Conservation (phyloP, 2,113 vertebrate genomes). For the Tyrannus savana region DNA sequence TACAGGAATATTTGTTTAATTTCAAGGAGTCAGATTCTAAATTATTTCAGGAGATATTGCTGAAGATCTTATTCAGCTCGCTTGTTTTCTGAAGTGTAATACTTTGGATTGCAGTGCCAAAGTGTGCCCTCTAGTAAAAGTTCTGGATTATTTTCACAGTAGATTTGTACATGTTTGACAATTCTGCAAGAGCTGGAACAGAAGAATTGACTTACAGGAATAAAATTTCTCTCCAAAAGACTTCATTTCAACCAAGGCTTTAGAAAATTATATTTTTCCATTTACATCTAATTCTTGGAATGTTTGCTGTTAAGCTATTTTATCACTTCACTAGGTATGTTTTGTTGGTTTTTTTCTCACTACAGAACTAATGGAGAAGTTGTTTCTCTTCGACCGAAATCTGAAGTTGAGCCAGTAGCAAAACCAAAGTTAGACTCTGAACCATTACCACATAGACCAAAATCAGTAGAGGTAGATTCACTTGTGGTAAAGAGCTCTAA, state of each 20-base stretch:
- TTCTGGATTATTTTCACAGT: background rate
- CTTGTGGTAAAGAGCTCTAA: slow-evolving; percentile 68
- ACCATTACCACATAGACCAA: slow-evolving; percentile 80
- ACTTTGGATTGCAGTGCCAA: background rate
- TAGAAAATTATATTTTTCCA: background rate
- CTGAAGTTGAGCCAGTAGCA: slow-evolving; percentile 81
- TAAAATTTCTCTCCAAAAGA: background rate
- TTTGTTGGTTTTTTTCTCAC: background rate
- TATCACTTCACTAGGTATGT: background rate
- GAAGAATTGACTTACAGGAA: background rate
- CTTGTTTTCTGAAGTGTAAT: background rate
- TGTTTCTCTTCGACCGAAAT: slow-evolving; percentile 82
- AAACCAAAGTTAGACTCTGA: slow-evolving; percentile 82
- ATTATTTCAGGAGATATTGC: background rate
- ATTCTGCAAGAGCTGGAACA: background rate
- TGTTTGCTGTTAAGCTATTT: background rate
- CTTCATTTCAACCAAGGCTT: background rate
- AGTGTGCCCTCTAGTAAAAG: background rate
- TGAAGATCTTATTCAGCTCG: background rate
- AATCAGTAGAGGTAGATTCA: slow-evolving; percentile 81
- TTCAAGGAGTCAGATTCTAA: background rate
- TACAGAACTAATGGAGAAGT: slow-evolving; percentile 91
- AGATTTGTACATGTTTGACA: background rate
- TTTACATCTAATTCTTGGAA: background rate
- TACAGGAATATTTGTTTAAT: background rate